Evolutionary conservation across 2,113 vertebrate genomes (phyloP).

Genomic region (Ctenodactylus gundi): DNA sequence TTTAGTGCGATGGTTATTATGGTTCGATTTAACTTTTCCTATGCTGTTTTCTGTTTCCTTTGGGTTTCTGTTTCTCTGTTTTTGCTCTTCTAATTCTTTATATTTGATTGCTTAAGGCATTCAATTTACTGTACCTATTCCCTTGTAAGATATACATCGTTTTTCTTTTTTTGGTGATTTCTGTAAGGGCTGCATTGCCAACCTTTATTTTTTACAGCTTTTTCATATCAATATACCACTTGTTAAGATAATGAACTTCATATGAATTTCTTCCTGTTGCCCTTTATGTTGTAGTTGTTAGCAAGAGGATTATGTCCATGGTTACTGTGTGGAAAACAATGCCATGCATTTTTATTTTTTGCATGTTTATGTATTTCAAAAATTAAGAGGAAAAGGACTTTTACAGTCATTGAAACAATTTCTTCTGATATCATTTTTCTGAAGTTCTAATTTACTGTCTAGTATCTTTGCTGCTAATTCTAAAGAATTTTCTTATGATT

Average conservation of each 20-base stretch:
- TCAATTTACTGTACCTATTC: not conserved
- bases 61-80: not conserved
- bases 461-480: not conserved
- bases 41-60: not conserved
- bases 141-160: not conserved
- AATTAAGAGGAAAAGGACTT: too few species aligned
- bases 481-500: not conserved
- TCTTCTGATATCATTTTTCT: not conserved
- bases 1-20: not conserved
- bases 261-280: not conserved
- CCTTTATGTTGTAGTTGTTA: not conserved
- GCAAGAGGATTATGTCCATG: too few species aligned
- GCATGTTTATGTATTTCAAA: not conserved
- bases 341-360: not conserved
- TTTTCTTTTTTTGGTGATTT: not conserved
- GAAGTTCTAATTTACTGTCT: not conserved
- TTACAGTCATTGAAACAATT: not conserved
- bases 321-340: too few species aligned
- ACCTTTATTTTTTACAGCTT: not conserved
- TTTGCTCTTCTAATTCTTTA: not conserved
- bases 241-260: not conserved
- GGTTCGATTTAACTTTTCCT: not conserved
- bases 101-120: not conserved
- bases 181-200: not conserved
- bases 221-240: not conserved